A percentile compares a stretch with the other conserved stretches of the same genome.
These are phyloP conservation scores for Acyrthosiphon pisum DNA, from an alignment of 1,140 invertebrate genomes.

Conservation along the genomic window DNA sequence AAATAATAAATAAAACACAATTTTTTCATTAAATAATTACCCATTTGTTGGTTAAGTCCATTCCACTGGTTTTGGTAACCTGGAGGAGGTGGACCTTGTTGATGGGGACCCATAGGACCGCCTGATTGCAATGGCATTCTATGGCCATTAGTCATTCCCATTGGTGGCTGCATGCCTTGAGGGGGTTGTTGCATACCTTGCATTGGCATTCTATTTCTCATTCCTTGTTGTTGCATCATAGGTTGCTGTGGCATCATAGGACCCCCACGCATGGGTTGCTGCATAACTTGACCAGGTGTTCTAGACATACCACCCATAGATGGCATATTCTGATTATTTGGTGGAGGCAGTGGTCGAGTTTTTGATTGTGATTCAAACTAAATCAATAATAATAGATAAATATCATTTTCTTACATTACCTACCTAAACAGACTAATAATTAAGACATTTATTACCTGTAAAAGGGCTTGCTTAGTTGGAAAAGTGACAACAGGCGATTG, in stretches of 20 bases:
- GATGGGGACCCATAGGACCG: slow-evolving; percentile 54
- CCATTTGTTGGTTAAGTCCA: slow-evolving; percentile 63
- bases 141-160: slow-evolving; percentile 60
- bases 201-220: slow-evolving; percentile 66
- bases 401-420: background rate
- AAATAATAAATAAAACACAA: slow-evolving; percentile 1
- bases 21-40: slow-evolving; percentile 14
- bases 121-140: slow-evolving; percentile 58
- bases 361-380: slow-evolving; percentile 92
- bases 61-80: slow-evolving; percentile 65
- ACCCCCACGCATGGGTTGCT: slow-evolving; percentile 59
- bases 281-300: slow-evolving; percentile 58
- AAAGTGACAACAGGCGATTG: slow-evolving; percentile 93
- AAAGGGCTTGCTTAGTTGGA: slow-evolving; percentile 89
- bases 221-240: slow-evolving; percentile 62
- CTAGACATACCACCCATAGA: slow-evolving; percentile 52
- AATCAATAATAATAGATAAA: slow-evolving; percentile 59
- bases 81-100: slow-evolving; percentile 58
- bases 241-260: slow-evolving; percentile 64
- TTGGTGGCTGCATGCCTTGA: slow-evolving; percentile 68
- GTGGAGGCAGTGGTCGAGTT: slow-evolving; percentile 77
- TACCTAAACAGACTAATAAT: background rate
- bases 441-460: slow-evolving; percentile 63
- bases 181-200: slow-evolving; percentile 63
- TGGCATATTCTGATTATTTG: slow-evolving; percentile 58